Conservation (phyloP, 2,888 invertebrate species). For the Aphodius sticticus region DNA sequence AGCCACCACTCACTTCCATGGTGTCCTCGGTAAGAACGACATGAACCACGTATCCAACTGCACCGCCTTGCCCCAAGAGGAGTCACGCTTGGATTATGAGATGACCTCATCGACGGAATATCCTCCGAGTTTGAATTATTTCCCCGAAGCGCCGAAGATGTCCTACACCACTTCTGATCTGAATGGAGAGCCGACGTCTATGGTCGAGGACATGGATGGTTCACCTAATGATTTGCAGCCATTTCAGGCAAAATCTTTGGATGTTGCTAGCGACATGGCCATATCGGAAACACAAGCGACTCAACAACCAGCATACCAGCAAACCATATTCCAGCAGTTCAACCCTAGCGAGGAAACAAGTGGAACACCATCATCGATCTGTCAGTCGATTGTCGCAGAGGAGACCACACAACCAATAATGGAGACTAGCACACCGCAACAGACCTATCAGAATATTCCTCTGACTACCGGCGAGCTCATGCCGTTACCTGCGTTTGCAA, state of each 20-base stretch:
- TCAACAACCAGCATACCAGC: background rate
- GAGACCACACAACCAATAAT: background rate
- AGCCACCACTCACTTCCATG: background rate
- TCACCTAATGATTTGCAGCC: background rate
- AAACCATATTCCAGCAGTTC: background rate
- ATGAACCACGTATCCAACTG: background rate
- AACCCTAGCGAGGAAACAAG: background rate
- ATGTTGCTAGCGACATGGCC: background rate
- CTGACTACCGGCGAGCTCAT: background rate
- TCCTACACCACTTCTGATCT: background rate
- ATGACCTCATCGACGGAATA: background rate
- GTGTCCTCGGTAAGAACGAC: background rate
- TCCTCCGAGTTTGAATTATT: background rate
- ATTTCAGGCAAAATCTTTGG: background rate
- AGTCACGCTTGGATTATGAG: background rate
- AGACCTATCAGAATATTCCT: background rate
- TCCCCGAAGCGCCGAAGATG: background rate
- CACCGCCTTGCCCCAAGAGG: background rate
- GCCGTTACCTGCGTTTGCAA: background rate
- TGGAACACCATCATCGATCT: background rate
- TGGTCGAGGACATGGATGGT: background rate
- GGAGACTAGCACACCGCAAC: background rate
- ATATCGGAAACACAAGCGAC: background rate
- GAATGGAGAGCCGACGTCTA: background rate
- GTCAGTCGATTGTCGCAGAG: background rate